Conservation (phyloP, 2,797 vertebrate genomes). For the Carapus acus region DNA sequence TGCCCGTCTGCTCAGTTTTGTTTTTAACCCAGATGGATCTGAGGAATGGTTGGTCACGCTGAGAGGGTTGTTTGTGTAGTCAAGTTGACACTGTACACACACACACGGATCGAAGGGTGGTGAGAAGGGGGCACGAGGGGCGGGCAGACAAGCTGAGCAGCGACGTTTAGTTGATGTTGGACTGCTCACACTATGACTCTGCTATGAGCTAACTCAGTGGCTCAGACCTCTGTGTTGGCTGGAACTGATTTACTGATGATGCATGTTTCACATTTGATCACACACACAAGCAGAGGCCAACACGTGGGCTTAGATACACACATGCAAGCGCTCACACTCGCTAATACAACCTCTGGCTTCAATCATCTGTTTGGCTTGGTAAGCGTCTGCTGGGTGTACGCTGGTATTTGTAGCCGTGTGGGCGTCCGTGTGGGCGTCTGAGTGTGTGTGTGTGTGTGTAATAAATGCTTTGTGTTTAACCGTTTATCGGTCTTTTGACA, state of each 20-base stretch:
- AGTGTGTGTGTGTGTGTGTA: slow-evolving; percentile 9
- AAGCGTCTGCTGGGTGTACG: slow-evolving; percentile 6
- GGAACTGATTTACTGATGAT: slow-evolving; percentile 30
- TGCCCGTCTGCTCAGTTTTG: slow-evolving; percentile 21
- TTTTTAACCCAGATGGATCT: slow-evolving; percentile 18
- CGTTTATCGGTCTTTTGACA: slow-evolving; percentile 53
- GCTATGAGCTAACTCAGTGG: slow-evolving; percentile 14
- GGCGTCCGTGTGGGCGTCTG: neutral
- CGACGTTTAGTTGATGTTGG: slow-evolving; percentile 43
- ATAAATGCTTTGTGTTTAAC: slow-evolving; percentile 17
- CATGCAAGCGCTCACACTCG: slow-evolving; percentile 10
- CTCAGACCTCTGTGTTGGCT: slow-evolving; percentile 49
- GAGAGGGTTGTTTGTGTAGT: slow-evolving; percentile 38
- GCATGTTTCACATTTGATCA: slow-evolving; percentile 47
- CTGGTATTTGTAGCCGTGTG: slow-evolving; percentile 11
- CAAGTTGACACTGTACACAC: slow-evolving; percentile 36
- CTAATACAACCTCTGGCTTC: slow-evolving; percentile 34
- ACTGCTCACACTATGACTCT: slow-evolving; percentile 41
- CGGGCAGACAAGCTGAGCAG: neutral
- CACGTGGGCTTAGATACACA: slow-evolving; percentile 8
- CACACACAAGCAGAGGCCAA: slow-evolving; percentile 6
- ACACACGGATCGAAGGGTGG: slow-evolving; percentile 16
- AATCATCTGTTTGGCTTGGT: slow-evolving; percentile 21
- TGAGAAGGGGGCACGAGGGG: neutral
- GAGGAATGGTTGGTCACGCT: slow-evolving; percentile 28